Conservation (phyloP, 2,888 invertebrate species). For the Yponomeuta plumbellus region DNA sequence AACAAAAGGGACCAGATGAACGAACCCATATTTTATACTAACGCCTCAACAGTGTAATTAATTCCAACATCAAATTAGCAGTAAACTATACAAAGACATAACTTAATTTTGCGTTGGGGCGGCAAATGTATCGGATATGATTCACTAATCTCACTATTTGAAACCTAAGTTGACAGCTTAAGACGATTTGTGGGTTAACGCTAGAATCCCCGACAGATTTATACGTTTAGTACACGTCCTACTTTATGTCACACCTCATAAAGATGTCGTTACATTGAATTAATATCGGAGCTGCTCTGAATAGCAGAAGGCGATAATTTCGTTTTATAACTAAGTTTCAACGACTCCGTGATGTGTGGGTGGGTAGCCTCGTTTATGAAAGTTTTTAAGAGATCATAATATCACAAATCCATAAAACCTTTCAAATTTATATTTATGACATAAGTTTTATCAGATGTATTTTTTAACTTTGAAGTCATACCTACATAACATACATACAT, state of each 20-base stretch:
- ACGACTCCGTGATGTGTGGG: conserved; percentile 5
- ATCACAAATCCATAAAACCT: not conserved
- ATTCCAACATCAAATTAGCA: not conserved
- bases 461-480: no score
- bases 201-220: conserved; percentile 65
- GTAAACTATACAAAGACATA: conserved; percentile 1
- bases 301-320: conserved; percentile 53
- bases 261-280: conserved; percentile 65
- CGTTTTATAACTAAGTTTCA: conserved; percentile 30
- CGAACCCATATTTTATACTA: not conserved
- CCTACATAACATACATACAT: no score
- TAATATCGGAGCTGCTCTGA: conserved; percentile 49
- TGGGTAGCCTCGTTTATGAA: not conserved
- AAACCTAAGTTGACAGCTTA: conserved; percentile 45
- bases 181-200: conserved; percentile 67
- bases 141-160: conserved; percentile 14
- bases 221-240: conserved; percentile 61
- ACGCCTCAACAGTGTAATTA: conserved; percentile 3
- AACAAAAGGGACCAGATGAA: not conserved
- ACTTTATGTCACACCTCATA: conserved; percentile 68
- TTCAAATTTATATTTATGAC: not conserved
- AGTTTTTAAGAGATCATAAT: not conserved
- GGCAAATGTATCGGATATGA: conserved; percentile 12
- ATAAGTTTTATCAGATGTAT: no score
- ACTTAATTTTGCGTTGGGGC: not conserved